Evolutionary conservation across 2,113 vertebrate genomes (phyloP).

Genomic region (Ictalurus punctatus): DNA sequence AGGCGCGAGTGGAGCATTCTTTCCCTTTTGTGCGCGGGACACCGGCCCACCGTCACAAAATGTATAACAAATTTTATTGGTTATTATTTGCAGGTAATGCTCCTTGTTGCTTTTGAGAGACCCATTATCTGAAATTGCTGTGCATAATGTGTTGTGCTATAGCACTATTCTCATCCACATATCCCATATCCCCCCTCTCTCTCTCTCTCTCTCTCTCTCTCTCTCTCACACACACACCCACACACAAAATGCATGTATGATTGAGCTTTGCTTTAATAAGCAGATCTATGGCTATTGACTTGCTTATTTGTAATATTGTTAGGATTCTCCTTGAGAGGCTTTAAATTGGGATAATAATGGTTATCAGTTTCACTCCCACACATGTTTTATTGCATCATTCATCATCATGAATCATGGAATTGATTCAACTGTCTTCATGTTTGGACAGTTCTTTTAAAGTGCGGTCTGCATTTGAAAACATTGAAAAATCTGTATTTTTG

Average conservation of each 20-base stretch:
- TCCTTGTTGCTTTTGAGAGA: not conserved
- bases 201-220: not conserved
- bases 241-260: not conserved
- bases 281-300: not conserved
- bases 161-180: not conserved
- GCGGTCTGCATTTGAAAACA: not conserved
- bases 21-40: too few relatives aligned
- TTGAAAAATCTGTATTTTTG: not conserved
- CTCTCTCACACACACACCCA: not conserved
- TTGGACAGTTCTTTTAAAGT: not conserved
- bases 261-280: not conserved
- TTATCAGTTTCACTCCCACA: not conserved
- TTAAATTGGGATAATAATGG: not conserved
- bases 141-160: not conserved
- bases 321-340: not conserved
- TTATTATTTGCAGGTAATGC: not conserved
- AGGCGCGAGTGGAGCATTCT: too few relatives aligned
- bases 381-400: conserved; percentile 1
- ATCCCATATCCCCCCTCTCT: not conserved
- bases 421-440: not conserved
- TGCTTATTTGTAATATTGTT: not conserved
- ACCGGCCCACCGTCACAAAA: too few relatives aligned
- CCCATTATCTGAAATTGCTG: not conserved
- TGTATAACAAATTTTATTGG: not conserved
- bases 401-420: not conserved